Evolutionary conservation across 2,113 vertebrate species (phyloP), one percentile per base, ranked within the genome.

Genomic region (Dendropsophus ebraccatus): DNA sequence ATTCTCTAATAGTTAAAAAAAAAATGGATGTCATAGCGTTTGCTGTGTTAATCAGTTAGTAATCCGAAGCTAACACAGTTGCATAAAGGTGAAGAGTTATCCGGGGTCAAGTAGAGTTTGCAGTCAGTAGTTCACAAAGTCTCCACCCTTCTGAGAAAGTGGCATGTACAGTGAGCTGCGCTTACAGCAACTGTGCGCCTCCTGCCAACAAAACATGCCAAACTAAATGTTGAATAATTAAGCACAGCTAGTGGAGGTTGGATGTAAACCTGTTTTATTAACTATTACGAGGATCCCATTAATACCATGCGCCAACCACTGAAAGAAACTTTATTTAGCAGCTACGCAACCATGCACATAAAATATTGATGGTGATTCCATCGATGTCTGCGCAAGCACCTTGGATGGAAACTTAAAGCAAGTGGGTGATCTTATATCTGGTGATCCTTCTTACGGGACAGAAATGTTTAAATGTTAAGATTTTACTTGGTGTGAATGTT

Each of bases 221-320:
- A 86, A 73, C 76, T 69, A 86, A 86, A 86, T 81, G 84, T 86
- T 86, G 76, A 77, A 81, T 86, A 73, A 80, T 80, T 80, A 85
- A 65, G 52, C 83, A 49, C 28, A 84, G 56, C 83, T 58, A 73
- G 69, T 52, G 56, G 67, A 74, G 56, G 67, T 19, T 74, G 16
- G 19, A 73, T 83, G 82, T 58, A 83, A 54, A 58, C 82, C 35
- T 30, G 25, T 16, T 75, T 84, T 84, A 75, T 84, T 84, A 74
- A 84, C 69, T 52, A 60, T 84, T 54, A 47, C 35, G 25, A 16
- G 30, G n/a, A 54, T 28, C 32, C 2, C 21, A 84, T 75, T 70
- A 72, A 56, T 70, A 56, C 45, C 11, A 67, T 70, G 47, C 17
- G n/a, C 54, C 9, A 14, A 37, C 82, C 47, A 32, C 23, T 83